Conservation (phyloP, 2,888 invertebrate species). For the Eupithecia insigniata region DNA sequence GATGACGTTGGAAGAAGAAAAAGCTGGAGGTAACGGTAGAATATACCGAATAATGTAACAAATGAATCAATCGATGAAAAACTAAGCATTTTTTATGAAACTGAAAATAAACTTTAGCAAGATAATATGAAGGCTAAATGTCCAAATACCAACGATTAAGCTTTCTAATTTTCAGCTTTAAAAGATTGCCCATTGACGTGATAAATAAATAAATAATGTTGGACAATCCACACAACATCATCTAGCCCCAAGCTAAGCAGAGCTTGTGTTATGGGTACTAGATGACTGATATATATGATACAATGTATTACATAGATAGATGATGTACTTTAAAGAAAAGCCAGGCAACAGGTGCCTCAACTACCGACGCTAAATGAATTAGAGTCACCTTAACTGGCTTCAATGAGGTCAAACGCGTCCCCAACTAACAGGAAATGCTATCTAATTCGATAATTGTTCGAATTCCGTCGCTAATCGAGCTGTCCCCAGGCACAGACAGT, state of each 20-base stretch:
- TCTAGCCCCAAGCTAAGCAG: too few relatives aligned
- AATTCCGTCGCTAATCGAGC: constrained; percentile 59
- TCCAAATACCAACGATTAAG: not conserved
- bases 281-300: too few relatives aligned
- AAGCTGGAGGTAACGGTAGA: constrained; percentile 8
- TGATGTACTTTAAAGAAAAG: constrained; percentile 4
- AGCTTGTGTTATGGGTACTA: too few relatives aligned
- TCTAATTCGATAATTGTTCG: constrained; percentile 78
- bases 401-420: constrained; percentile 48
- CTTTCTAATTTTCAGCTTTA: not conserved
- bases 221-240: too few relatives aligned
- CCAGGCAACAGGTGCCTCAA: constrained; percentile 5
- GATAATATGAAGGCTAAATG: not conserved
- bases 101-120: not conserved
- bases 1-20: constrained; percentile 17
- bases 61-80: not conserved
- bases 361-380: constrained; percentile 40
- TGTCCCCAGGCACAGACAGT: constrained; percentile 24
- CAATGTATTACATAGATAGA: too few relatives aligned
- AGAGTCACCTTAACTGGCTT: constrained; percentile 42
- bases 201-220: too few relatives aligned
- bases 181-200: not conserved
- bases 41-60: not conserved
- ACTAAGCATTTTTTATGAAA: not conserved
- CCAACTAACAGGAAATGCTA: constrained; percentile 66